phyloP scores from a whole-genome alignment of 2,888 invertebrate species.

The Sepioteuthis lessoniana region DNA sequence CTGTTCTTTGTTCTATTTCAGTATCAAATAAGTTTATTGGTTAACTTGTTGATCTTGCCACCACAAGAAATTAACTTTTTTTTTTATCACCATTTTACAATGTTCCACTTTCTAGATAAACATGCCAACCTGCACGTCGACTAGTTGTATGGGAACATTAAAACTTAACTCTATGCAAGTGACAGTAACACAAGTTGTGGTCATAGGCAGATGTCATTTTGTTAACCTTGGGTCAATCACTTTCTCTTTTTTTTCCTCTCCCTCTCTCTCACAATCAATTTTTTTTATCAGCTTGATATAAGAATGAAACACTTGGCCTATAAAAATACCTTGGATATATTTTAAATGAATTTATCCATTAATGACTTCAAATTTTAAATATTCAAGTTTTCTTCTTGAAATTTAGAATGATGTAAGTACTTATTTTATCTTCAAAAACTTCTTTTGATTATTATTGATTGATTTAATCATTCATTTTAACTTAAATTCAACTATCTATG shows the following conservation, averaged over 20 bases:
- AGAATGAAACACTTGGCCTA: background rate
- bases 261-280: background rate
- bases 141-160: background rate
- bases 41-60: background rate
- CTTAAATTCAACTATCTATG: background rate
- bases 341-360: background rate
- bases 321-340: background rate
- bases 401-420: constrained; percentile 20
- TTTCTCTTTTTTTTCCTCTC: background rate
- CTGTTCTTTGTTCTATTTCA: background rate
- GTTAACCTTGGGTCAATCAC: background rate
- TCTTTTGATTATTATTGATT: too few species aligned
- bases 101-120: constrained; percentile 23
- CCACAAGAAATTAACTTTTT: background rate
- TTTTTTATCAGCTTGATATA: background rate
- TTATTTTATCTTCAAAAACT: background rate
- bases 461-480: too few species aligned
- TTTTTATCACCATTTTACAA: background rate
- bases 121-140: background rate
- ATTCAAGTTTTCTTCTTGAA: background rate
- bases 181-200: background rate
- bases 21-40: background rate
- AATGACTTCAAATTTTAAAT: background rate
- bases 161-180: background rate
- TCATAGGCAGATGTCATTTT: background rate